Base-by-base conservation (phyloP, 2,113 vertebrate genomes). In the Steatornis caripensis region DNA sequence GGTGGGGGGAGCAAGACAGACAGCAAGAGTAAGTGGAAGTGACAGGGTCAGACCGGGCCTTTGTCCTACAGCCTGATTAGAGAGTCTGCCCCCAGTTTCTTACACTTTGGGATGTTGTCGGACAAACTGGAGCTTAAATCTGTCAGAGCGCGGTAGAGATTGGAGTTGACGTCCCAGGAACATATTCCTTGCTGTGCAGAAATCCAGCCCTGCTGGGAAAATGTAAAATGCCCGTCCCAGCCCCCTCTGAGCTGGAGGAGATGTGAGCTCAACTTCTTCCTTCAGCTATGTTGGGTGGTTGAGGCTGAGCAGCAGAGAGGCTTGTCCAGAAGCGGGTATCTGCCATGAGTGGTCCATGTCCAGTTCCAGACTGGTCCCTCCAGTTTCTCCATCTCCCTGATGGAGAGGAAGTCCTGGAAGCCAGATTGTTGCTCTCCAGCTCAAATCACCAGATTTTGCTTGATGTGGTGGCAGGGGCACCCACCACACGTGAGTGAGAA, bases 1-100 rank as follows among this genome's bases (percentile, higher is more conserved):
- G 98, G 96, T 97, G 93, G 97, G 95, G 97, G 97, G 96, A 91
- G 74, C 70, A 69, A 98, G 98, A 99, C 97, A 98, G 99, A 98
- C 99, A 99, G 98, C 98, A 98, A 98, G 98, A 98, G 98, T 99
- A 99, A 99, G 97, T 99, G 98, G 96, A 98, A 98, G 98, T 99
- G 99, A 99, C 99, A 99, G 98, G 99, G 99, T 99, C 99, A 99
- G 98, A 98, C 98, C 98, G 92, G 98, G 98, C 98, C 98, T 99
- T 99, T 99, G 99, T 99, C 99, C 98, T 98, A 98, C 98, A 98
- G 98, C 98, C 99, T 99, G 99, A 99, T 99, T 99, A 99, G 98
- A 99, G 98, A 98, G 98, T 98, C 98, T 98, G 98, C 98, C 98
- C 98, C 98, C 98, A 98, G 98, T 99, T 99, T 99, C 97, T 98